phyloP scores from a whole-genome alignment of 2,113 vertebrate genomes.

The Elaphurus davidianus region DNA sequence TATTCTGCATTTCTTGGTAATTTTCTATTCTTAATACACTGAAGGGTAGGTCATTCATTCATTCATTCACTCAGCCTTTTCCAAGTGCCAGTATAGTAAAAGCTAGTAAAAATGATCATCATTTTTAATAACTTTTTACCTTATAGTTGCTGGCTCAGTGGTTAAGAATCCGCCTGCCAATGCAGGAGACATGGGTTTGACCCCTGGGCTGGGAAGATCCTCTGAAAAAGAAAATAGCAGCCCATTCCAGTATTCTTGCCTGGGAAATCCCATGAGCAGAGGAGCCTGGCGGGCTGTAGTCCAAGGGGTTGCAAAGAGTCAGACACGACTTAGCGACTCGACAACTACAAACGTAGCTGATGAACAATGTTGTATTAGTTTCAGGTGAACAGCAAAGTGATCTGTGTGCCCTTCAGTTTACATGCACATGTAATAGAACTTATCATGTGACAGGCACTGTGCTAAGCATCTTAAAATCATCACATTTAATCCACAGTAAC shows the following conservation, averaged over 20 bases:
- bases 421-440: background rate
- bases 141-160: background rate
- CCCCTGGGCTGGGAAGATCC: background rate
- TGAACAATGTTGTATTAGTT: background rate
- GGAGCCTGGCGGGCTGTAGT: background rate
- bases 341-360: background rate
- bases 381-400: background rate
- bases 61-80: background rate
- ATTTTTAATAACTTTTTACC: background rate
- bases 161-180: background rate
- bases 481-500: background rate
- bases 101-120: background rate
- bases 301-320: background rate
- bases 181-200: background rate
- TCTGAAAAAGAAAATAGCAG: background rate
- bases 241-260: background rate
- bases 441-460: background rate
- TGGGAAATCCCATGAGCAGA: background rate
- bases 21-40: background rate
- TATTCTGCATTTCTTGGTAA: background rate
- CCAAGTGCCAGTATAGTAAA: background rate
- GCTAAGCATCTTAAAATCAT: slow-evolving; percentile 2
- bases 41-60: background rate
- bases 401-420: background rate
- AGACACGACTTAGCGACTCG: background rate